phyloP scores from a whole-genome alignment of 2,797 vertebrate species.

The Myotis findleyi region DNA sequence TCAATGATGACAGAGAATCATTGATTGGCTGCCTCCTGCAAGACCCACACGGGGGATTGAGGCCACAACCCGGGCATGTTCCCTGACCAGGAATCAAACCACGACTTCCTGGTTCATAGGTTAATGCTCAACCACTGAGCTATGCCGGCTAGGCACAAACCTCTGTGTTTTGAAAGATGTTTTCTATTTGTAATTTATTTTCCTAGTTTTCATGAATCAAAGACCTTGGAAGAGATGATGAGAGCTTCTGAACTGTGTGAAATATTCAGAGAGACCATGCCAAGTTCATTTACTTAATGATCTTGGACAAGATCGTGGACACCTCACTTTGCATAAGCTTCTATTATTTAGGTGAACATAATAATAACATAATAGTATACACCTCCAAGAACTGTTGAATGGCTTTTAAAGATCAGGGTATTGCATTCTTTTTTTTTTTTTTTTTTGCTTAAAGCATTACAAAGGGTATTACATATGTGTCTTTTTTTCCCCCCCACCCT shows the following conservation, averaged over 20 bases:
- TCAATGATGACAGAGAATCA: too few relatives aligned
- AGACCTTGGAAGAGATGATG: neutral
- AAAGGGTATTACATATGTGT: too few relatives aligned
- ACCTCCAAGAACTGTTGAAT: neutral
- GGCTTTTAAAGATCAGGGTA: neutral
- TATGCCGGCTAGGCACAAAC: neutral
- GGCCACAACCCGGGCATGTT: too few relatives aligned
- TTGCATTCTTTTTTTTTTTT: neutral
- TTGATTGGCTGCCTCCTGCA: too few relatives aligned
- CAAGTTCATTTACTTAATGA: neutral
- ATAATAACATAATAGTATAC: neutral
- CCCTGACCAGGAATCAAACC: too few relatives aligned
- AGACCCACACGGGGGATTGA: too few relatives aligned
- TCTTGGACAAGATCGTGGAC: neutral
- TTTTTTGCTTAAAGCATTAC: too few relatives aligned
- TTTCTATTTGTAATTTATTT: conserved; percentile 28
- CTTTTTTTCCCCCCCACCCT: too few relatives aligned
- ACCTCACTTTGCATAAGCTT: neutral
- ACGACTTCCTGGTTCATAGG: too few relatives aligned
- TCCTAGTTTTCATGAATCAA: neutral
- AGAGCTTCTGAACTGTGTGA: neutral
- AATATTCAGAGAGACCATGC: neutral
- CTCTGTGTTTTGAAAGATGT: neutral
- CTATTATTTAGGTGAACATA: neutral
- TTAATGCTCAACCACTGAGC: too few relatives aligned